A percentile compares a stretch with the other conserved stretches of the same genome.
These are phyloP conservation scores for Oryzias sinensis DNA, from an alignment of 2,797 vertebrate species.

Conservation along the genomic window DNA sequence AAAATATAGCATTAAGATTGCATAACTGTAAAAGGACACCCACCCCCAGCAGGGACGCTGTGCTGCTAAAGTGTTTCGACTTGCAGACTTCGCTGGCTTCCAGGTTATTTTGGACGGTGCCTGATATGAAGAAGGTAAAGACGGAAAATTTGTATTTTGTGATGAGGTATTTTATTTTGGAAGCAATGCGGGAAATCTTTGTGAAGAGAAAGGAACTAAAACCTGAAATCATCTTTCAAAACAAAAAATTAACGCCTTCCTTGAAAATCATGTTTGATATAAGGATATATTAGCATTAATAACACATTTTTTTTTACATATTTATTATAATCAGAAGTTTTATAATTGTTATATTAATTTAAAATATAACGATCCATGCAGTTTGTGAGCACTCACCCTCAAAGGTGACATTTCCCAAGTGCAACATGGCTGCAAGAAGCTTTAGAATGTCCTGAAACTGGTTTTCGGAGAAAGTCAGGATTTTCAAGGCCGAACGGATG, in stretches of 20 bases:
- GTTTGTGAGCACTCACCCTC: conserved; percentile 72
- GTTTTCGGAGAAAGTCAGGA: conserved; percentile 85
- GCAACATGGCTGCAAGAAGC: conserved; percentile 88
- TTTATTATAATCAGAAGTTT: no score
- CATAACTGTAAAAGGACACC: neutral
- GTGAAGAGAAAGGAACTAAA: no score
- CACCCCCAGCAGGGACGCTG: conserved; percentile 85
- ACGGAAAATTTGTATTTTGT: neutral
- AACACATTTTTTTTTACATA: no score
- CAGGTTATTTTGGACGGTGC: conserved; percentile 81
- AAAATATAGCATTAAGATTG: neutral
- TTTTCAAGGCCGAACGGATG: conserved; percentile 86
- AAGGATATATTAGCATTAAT: no score
- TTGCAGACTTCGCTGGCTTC: conserved; percentile 84
- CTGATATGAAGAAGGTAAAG: conserved; percentile 59
- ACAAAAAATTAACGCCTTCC: no score
- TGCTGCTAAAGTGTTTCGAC: conserved; percentile 77
- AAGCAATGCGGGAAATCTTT: no score
- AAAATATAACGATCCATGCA: no score
- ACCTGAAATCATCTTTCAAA: no score
- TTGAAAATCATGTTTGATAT: no score
- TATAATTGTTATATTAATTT: no score
- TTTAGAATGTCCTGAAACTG: conserved; percentile 87
- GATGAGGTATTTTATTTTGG: no score
- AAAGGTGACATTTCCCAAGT: conserved; percentile 89